These are phyloP conservation scores for Syrphus vitripennis DNA, from an alignment of 2,888 invertebrate genomes.

Conservation along the genomic window DNA sequence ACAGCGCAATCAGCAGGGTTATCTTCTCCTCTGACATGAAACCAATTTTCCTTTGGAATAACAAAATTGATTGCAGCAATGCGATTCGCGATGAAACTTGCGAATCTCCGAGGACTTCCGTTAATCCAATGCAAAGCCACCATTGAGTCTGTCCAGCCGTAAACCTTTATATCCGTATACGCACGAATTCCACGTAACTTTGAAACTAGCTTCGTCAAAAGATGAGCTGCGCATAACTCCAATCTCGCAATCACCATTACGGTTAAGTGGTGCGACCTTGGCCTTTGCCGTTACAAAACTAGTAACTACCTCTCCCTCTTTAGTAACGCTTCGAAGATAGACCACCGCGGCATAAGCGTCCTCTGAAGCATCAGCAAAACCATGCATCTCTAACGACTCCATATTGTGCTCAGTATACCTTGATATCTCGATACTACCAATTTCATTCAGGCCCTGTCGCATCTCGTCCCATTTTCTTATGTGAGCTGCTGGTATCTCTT, in stretches of 20 bases:
- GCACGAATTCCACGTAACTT: background rate
- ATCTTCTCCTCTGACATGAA: background rate
- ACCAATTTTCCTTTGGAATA: background rate
- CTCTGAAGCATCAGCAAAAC: background rate
- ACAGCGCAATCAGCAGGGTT: background rate
- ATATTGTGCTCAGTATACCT: background rate
- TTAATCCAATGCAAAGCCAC: background rate
- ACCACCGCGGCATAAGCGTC: background rate
- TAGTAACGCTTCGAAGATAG: background rate
- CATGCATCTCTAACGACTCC: background rate
- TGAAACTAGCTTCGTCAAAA: background rate
- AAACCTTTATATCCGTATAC: background rate
- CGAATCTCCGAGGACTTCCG: background rate
- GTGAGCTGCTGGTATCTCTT: no score
- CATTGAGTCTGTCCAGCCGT: background rate
- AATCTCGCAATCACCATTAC: background rate
- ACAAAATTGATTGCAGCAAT: background rate
- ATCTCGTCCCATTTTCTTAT: background rate
- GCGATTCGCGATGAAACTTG: conserved; percentile 6
- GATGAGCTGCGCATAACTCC: background rate
- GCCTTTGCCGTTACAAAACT: background rate
- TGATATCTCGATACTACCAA: background rate
- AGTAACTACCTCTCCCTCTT: background rate
- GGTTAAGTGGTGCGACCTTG: background rate
- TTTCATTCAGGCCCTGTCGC: background rate